Percentiles rank a stretch among this genome's conserved stretches.
phyloP scores from a whole-genome alignment of 2,797 vertebrate species.

The Bovichtus diacanthus region DNA sequence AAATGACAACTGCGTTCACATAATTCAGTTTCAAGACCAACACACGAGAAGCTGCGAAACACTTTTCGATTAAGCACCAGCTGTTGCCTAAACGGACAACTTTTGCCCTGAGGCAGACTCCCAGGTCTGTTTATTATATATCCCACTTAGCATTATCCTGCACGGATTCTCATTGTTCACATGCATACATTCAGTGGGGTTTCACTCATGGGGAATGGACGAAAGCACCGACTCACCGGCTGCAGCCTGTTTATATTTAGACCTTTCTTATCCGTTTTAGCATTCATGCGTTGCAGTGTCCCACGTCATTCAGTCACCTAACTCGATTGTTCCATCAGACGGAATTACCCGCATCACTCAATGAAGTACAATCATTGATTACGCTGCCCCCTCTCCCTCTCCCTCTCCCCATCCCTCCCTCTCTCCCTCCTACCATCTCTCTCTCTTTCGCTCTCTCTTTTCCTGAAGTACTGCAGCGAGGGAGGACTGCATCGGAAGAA shows the following conservation, averaged over 20 bases:
- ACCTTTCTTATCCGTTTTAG: constrained; percentile 35
- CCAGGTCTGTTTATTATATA: neutral
- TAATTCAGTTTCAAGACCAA: neutral
- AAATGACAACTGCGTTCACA: neutral
- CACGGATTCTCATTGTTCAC: neutral
- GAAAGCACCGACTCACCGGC: neutral
- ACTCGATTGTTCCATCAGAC: constrained; percentile 78
- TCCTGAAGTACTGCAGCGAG: constrained; percentile 83
- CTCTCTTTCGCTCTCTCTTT: constrained; percentile 59
- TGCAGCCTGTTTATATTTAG: constrained; percentile 8
- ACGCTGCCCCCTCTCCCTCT: constrained; percentile 34
- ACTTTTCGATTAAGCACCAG: constrained; percentile 23
- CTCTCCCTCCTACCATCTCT: constrained; percentile 30
- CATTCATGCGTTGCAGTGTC: constrained; percentile 57
- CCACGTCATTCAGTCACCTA: constrained; percentile 65
- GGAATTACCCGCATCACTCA: constrained; percentile 82
- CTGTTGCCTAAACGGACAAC: neutral
- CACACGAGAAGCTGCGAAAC: neutral
- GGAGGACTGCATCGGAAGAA: constrained; percentile 77
- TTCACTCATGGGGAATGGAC: constrained; percentile 3
- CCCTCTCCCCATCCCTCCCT: constrained; percentile 26
- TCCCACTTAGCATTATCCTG: neutral
- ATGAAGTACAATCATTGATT: constrained; percentile 84
- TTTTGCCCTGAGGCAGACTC: neutral
- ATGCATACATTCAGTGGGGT: neutral